A percentile compares a stretch with the other conserved stretches of the same genome.
Conservation (phyloP, 2,888 invertebrate species). For the Eupithecia exiguata region DNA sequence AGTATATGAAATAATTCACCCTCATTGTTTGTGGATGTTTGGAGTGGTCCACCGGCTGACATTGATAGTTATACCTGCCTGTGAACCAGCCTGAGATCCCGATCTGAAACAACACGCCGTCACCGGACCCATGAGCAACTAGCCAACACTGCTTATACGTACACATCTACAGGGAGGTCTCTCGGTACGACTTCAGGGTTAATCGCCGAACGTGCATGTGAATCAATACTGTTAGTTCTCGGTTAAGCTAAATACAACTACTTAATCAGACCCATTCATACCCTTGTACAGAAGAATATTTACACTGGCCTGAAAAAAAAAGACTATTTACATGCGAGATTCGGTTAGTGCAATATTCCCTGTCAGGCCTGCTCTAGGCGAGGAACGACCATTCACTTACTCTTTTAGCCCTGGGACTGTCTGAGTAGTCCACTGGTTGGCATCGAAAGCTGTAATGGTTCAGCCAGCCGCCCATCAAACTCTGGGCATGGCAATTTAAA, state of each 20-base stretch:
- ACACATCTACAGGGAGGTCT: not conserved
- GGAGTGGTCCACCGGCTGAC: slow-evolving; percentile 98
- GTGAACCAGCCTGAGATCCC: slow-evolving; percentile 96
- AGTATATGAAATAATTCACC: slow-evolving; percentile 86
- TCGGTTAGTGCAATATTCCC: slow-evolving; percentile 68
- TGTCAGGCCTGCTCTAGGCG: slow-evolving; percentile 51
- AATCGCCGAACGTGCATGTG: slow-evolving; percentile 41
- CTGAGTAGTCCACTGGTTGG: slow-evolving; percentile 95
- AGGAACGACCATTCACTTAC: slow-evolving; percentile 85
- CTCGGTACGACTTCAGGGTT: slow-evolving; percentile 11
- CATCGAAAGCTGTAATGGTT: slow-evolving; percentile 94
- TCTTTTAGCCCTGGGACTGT: slow-evolving; percentile 90
- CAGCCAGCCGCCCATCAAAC: slow-evolving; percentile 96
- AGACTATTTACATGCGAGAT: slow-evolving; percentile 74
- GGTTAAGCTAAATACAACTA: slow-evolving; percentile 40
- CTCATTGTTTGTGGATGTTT: slow-evolving; percentile 94
- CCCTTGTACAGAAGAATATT: slow-evolving; percentile 52
- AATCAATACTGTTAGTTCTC: slow-evolving; percentile 40
- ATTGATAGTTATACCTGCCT: slow-evolving; percentile 96
- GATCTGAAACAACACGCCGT: slow-evolving; percentile 89
- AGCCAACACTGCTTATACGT: not conserved
- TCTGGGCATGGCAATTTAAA: slow-evolving; percentile 83
- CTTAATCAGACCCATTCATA: slow-evolving; percentile 43
- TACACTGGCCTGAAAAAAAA: slow-evolving; percentile 60
- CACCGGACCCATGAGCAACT: slow-evolving; percentile 69